These are phyloP conservation scores for Ernsta delagoae DNA, from an alignment of 2,888 invertebrate genomes.

Conservation along the genomic window DNA sequence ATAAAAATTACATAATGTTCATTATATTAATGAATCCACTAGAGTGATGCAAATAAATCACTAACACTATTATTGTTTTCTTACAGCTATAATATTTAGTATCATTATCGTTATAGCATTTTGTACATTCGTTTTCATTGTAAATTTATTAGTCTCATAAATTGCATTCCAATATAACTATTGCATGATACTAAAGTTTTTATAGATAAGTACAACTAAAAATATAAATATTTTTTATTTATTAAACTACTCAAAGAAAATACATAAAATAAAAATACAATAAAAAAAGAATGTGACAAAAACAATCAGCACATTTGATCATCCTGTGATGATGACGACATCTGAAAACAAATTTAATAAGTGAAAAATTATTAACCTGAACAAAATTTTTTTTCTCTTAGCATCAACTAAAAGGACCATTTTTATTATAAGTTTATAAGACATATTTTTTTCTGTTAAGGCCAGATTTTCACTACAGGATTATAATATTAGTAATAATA, in stretches of 20 bases:
- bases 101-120: constrained; percentile 49
- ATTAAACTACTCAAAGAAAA: constrained; percentile 12
- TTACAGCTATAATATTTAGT: constrained; percentile 54
- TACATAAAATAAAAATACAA: constrained; percentile 9
- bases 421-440: too few species aligned
- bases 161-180: constrained; percentile 35
- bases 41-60: constrained; percentile 59
- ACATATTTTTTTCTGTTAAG: too few species aligned
- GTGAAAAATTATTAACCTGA: too few species aligned
- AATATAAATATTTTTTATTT: constrained; percentile 22
- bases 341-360: constrained; percentile 65
- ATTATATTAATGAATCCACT: constrained; percentile 46
- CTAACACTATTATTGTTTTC: constrained; percentile 54
- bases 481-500: too few species aligned
- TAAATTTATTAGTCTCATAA: constrained; percentile 45
- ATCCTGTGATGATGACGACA: constrained; percentile 71
- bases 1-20: constrained; percentile 26
- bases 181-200: constrained; percentile 24
- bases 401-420: too few species aligned
- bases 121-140: constrained; percentile 61
- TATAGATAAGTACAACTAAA: constrained; percentile 24
- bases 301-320: constrained; percentile 78
- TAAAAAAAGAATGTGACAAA: constrained; percentile 18
- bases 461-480: too few species aligned
- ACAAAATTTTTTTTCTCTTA: too few species aligned